A percentile compares a stretch with the other conserved stretches of the same genome.
phyloP scores from a whole-genome alignment of 2,113 vertebrate genomes.

The Motacilla tschutschensis region DNA sequence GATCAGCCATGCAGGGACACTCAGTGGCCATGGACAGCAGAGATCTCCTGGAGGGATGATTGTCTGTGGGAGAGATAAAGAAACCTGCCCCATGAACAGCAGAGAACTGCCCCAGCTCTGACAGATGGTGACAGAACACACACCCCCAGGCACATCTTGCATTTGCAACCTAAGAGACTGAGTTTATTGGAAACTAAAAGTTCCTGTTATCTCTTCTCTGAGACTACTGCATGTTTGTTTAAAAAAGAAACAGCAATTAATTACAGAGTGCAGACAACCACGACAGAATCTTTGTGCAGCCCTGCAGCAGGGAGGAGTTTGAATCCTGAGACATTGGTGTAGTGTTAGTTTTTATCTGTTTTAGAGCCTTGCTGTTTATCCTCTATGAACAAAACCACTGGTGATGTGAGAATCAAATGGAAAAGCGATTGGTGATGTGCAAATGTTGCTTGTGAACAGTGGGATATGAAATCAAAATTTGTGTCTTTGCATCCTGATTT shows the following conservation, averaged over 20 bases:
- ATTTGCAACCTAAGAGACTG: background rate
- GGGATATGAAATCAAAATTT: background rate
- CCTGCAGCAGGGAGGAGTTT: background rate
- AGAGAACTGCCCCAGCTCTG: background rate
- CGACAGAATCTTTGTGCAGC: background rate
- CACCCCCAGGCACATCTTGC: background rate
- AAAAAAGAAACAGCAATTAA: background rate
- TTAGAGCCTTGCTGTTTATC: background rate
- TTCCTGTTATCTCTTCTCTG: background rate
- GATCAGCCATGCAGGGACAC: too few species aligned
- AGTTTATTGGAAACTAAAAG: background rate
- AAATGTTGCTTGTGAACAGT: background rate
- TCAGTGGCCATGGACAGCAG: too few species aligned
- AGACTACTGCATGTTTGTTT: background rate
- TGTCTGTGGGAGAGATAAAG: too few species aligned
- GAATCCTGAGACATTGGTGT: background rate
- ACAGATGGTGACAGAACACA: background rate
- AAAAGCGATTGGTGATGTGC: background rate
- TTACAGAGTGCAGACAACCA: background rate
- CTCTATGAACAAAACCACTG: background rate
- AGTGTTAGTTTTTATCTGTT: background rate
- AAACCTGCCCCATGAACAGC: background rate
- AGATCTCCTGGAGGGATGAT: too few species aligned
- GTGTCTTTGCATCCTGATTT: background rate
- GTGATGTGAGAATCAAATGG: background rate